Percentiles rank a stretch among this genome's conserved stretches.
Conservation (phyloP, 2,113 vertebrate genomes). For the Gobiocypris rarus region DNA sequence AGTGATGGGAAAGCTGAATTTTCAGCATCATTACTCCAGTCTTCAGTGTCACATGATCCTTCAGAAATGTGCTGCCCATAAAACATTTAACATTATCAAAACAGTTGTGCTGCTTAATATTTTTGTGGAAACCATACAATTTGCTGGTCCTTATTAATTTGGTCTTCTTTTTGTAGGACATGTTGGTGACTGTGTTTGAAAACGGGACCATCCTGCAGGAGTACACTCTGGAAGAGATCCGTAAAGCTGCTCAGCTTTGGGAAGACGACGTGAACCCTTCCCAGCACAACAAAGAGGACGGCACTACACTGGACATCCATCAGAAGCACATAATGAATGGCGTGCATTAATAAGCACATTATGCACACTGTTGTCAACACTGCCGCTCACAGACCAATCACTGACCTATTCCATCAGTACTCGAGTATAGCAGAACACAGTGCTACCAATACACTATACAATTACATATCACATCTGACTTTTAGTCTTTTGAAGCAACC, state of each 20-base stretch:
- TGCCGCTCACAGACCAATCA: conserved; percentile 51
- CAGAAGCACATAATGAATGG: conserved; percentile 73
- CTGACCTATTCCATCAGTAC: not conserved
- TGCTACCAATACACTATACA: not conserved
- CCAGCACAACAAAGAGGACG: conserved; percentile 65
- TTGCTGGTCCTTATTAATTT: not conserved
- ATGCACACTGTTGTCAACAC: not conserved
- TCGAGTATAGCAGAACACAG: not conserved
- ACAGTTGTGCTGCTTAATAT: not conserved
- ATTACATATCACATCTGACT: not conserved
- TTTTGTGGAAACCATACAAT: not conserved
- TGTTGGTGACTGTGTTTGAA: conserved; percentile 77
- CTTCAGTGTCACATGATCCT: not conserved
- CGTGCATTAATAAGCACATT: conserved; percentile 60
- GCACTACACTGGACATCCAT: conserved; percentile 55
- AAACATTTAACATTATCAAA: not conserved
- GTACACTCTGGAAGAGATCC: conserved; percentile 77
- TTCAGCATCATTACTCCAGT: not conserved
- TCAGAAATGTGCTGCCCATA: not conserved
- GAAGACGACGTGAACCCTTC: conserved; percentile 64
- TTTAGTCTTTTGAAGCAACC: not conserved
- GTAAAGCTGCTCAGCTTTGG: conserved; percentile 72
- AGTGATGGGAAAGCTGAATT: not conserved
- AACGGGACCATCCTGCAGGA: conserved; percentile 74
- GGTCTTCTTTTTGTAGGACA: conserved; percentile 63